Evolutionary conservation across 2,113 vertebrate species (phyloP), one percentile per base, ranked within the genome.

Genomic region (Ciconia stormi): DNA sequence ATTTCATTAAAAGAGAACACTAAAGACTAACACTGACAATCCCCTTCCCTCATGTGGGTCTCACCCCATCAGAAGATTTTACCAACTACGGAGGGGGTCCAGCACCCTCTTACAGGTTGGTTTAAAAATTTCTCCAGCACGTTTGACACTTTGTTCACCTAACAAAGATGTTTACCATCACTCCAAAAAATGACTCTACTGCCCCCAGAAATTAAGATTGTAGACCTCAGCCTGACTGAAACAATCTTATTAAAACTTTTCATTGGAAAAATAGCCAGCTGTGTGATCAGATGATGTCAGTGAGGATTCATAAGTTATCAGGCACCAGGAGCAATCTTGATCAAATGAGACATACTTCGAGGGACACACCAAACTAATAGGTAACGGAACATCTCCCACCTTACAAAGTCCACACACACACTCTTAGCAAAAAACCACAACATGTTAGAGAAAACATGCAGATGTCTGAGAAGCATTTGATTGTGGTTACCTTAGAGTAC

Each of bases 391-490:
- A n/a, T 26, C 67, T 86, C 20, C 34, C 21, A 55, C 12, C 5
- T 71, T 87, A 78, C 55, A 87, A 78, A 96, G 81, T 67, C 46
- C 40, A 72, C n/a, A 62, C 8, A 49, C 14, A 29, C 4, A 42
- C 9, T 66, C 27, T 27, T 16, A 59, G 26, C 7, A 59, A 38
- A 81, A 0, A 0, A 0, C 4, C 32, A 62, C 40, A 66, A 67
- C 3, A 21, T 11, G 5, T 62, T 40, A 76, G 47, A 40, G 72
- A 83, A 94, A 93, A 59, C 0, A 0, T 63, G 38, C 20, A 74
- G 55, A 46, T 42, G 9, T 34, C 36, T 47, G 25, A 87, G 59
- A 91, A 44, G 7, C n/a, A 52, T 40, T 29, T 65, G 34, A 19
- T 10, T 67, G 66, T 46, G 26, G 52, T 56, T 88, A 70, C 46